Percentiles rank a stretch among this genome's conserved stretches.
These are phyloP conservation scores for Eupsittula cactorum DNA, from an alignment of 2,113 vertebrate species.

Conservation along the genomic window DNA sequence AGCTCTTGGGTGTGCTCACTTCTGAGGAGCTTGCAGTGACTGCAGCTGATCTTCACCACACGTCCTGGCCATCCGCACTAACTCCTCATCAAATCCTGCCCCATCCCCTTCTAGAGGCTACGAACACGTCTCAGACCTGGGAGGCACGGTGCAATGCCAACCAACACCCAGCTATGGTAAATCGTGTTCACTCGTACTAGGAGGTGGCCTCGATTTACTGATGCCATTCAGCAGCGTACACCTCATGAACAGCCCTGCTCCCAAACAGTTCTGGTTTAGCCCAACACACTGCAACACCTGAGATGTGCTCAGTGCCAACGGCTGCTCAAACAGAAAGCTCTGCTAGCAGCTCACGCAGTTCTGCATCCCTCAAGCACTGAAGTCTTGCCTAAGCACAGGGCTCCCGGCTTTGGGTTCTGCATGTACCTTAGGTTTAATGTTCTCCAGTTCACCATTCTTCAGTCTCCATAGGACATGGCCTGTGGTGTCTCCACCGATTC, in stretches of 20 bases:
- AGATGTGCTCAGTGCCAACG: accelerated
- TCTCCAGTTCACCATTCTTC: conserved; percentile 96
- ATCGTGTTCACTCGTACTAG: no score
- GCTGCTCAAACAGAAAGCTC: not conserved
- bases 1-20: not conserved
- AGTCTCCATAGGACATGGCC: conserved; percentile 95
- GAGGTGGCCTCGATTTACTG: accelerated
- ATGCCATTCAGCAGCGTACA: accelerated
- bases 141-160: not conserved
- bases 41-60: not conserved
- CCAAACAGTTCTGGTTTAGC: not conserved
- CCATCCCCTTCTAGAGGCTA: not conserved
- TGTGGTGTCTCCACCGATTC: conserved; percentile 94
- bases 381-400: not conserved
- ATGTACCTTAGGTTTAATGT: conserved; percentile 93
- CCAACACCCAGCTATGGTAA: not conserved
- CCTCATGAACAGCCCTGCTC: accelerated
- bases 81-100: not conserved
- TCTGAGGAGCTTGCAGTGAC: not conserved
- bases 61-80: accelerated
- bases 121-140: accelerated
- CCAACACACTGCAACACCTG: accelerated
- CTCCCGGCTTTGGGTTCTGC: not conserved
- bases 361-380: not conserved
- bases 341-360: not conserved